Evolutionary conservation across 2,888 invertebrate species (phyloP).

Genomic region (Spodoptera exigua): DNA sequence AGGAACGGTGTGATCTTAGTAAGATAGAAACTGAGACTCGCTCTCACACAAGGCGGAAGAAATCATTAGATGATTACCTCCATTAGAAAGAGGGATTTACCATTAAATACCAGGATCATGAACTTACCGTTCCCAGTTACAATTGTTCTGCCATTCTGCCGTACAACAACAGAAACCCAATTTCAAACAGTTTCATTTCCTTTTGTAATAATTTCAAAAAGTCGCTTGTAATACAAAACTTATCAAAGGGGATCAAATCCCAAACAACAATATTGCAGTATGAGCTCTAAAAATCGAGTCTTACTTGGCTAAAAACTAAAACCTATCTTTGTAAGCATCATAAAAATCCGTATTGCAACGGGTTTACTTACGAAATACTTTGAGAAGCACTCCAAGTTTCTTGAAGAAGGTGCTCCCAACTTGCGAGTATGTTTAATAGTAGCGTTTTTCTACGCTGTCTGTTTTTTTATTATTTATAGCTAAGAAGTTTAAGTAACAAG

Average conservation of each 20-base stretch:
- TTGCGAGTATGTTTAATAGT: conserved; percentile 54
- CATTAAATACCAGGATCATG: too few relatives aligned
- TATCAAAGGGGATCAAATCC: conserved; percentile 43
- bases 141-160: too few relatives aligned
- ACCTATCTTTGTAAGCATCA: conserved; percentile 51
- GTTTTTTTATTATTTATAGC: conserved; percentile 52
- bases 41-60: too few relatives aligned
- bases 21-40: too few relatives aligned
- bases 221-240: conserved; percentile 3
- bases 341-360: conserved; percentile 61
- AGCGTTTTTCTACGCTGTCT: conserved; percentile 45
- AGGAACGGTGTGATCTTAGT: too few relatives aligned
- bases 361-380: conserved; percentile 63
- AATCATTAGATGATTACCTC: too few relatives aligned
- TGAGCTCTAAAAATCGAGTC: conserved; percentile 45
- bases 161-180: too few relatives aligned
- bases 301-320: conserved; percentile 47
- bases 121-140: too few relatives aligned
- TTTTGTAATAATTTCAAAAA: not conserved
- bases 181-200: not conserved
- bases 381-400: conserved; percentile 61
- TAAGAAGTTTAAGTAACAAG: conserved; percentile 46
- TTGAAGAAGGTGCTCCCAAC: conserved; percentile 59
- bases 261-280: conserved; percentile 22
- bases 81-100: too few relatives aligned